phyloP scores from a whole-genome alignment of 2,888 invertebrate genomes.

The Acronicta aceris region DNA sequence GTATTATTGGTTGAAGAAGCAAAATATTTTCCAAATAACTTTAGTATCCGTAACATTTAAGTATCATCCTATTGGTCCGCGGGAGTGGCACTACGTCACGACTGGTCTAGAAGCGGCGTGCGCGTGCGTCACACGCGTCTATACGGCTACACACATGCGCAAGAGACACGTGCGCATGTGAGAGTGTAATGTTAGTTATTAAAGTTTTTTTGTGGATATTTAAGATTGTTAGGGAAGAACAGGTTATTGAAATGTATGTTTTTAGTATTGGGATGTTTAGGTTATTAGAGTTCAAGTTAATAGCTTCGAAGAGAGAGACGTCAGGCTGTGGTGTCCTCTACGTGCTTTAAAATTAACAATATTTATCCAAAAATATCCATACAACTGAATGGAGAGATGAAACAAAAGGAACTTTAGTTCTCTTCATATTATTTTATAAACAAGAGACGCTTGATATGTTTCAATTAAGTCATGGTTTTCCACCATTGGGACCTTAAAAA shows the following conservation, averaged over 20 bases:
- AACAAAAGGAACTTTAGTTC: too few relatives aligned
- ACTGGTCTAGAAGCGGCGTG: constrained; percentile 59
- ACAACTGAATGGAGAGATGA: too few relatives aligned
- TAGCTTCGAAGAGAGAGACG: not conserved
- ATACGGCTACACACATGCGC: constrained; percentile 17
- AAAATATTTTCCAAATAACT: too few relatives aligned
- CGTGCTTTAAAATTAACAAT: too few relatives aligned
- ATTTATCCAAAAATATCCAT: too few relatives aligned
- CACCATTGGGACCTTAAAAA: too few relatives aligned
- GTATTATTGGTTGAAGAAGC: too few relatives aligned
- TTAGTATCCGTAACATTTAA: not conserved
- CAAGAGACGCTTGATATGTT: too few relatives aligned
- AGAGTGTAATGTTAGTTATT: constrained; percentile 40
- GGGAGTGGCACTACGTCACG: constrained; percentile 73
- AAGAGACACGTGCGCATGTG: constrained; percentile 4
- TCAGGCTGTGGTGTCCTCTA: not conserved
- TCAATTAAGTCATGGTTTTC: too few relatives aligned
- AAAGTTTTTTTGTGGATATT: constrained; percentile 41
- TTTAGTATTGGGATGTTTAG: constrained; percentile 25
- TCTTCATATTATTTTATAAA: too few relatives aligned
- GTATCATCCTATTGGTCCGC: constrained; percentile 51
- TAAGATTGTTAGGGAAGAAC: constrained; percentile 26
- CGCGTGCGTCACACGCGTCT: constrained; percentile 61
- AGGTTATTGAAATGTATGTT: constrained; percentile 39
- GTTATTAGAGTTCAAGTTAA: constrained; percentile 41